phyloP scores from a whole-genome alignment of 2,888 invertebrate genomes.

The Drosophila helvetica region DNA sequence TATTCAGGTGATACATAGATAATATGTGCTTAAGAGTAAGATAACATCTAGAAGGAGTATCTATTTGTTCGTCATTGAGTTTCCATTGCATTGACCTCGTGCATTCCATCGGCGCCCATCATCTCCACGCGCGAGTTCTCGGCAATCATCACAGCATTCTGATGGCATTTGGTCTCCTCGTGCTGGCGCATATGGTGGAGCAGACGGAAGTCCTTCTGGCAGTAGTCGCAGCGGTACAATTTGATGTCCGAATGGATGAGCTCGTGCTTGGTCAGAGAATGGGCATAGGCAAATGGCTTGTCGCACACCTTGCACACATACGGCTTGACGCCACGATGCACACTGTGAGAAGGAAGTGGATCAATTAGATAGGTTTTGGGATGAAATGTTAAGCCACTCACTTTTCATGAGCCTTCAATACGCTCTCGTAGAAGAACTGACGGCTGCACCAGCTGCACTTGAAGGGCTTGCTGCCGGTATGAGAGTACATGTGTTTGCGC shows the following conservation, averaged over 20 bases:
- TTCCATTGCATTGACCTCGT: conserved; percentile 10
- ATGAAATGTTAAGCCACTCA: conserved; percentile 45
- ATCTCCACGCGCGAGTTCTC: conserved; percentile 61
- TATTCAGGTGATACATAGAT: conserved; percentile 11
- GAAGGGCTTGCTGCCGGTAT: conserved; percentile 80
- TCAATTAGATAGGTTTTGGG: not conserved
- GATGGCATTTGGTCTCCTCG: conserved; percentile 80
- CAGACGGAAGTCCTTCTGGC: conserved; percentile 81
- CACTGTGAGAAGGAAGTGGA: conserved; percentile 42
- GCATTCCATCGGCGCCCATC: conserved; percentile 27
- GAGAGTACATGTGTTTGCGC: conserved; percentile 81
- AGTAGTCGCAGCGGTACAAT: conserved; percentile 80
- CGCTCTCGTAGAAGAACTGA: conserved; percentile 81
- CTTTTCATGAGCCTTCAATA: conserved; percentile 81
- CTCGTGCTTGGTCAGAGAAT: conserved; percentile 80
- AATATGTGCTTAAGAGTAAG: not conserved
- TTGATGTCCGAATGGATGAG: conserved; percentile 81
- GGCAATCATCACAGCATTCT: conserved; percentile 75
- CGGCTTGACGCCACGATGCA: conserved; percentile 81
- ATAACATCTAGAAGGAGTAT: not conserved
- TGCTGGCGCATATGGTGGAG: conserved; percentile 83
- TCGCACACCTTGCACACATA: conserved; percentile 79
- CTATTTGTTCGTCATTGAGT: conserved; percentile 4
- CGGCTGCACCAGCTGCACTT: conserved; percentile 81
- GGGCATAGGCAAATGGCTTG: conserved; percentile 80